Conservation (phyloP, 1,140 invertebrate genomes). For the Bombus balteatus region DNA sequence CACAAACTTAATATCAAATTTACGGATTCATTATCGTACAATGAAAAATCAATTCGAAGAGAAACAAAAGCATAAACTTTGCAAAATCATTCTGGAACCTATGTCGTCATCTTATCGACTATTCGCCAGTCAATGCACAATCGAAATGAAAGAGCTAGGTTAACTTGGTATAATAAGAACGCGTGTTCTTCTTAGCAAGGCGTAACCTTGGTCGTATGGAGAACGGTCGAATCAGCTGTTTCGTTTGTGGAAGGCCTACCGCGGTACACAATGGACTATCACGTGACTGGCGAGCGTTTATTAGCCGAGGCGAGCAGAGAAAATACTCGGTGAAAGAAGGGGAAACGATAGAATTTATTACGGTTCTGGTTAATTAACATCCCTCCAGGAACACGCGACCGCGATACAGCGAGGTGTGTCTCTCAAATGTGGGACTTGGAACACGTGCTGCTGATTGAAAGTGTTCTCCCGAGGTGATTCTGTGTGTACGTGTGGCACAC, state of each 20-base stretch:
- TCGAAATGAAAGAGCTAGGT: constrained; percentile 23
- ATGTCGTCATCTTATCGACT: constrained; percentile 1
- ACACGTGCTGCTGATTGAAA: background rate
- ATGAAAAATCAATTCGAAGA: background rate
- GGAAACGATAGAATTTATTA: constrained; percentile 34
- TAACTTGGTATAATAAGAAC: constrained; percentile 23
- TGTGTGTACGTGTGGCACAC: background rate
- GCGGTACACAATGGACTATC: constrained; percentile 65
- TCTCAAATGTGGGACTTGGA: background rate
- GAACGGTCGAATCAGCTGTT: constrained; percentile 70
- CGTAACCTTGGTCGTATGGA: constrained; percentile 64
- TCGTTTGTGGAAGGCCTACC: constrained; percentile 48
- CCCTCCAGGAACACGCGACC: constrained; percentile 44
- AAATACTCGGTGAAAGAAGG: constrained; percentile 20
- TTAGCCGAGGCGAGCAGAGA: constrained; percentile 56
- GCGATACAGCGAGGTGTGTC: background rate
- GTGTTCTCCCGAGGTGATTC: too few species aligned
- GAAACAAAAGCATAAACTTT: background rate
- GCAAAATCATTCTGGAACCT: background rate
- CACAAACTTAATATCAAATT: background rate
- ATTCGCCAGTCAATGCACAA: background rate
- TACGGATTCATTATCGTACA: background rate
- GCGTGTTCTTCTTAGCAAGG: constrained; percentile 49
- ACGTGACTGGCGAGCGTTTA: constrained; percentile 69
- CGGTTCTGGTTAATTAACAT: constrained; percentile 42